phyloP scores from a whole-genome alignment of 37 sponge, comb jelly and placozoan species.

The Haliclona indistincta region DNA sequence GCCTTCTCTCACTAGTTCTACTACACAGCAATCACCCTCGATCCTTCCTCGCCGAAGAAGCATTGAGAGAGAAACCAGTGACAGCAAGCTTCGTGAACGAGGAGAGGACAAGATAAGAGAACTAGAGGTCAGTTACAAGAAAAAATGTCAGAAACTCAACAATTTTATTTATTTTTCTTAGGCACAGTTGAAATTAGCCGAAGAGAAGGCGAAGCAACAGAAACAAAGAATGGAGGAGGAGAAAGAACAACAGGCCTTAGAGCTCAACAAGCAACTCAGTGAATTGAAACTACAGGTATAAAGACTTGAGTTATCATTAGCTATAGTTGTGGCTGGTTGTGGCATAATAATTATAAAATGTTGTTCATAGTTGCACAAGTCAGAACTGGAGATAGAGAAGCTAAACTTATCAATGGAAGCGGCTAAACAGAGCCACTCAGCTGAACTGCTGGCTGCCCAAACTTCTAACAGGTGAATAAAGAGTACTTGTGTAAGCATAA shows the following conservation, averaged over 20 bases:
- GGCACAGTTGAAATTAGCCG: not conserved
- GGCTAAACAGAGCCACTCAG: slow-evolving; percentile 18
- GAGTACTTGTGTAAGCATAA: not conserved
- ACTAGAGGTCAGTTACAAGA: too few relatives aligned
- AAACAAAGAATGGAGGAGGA: slow-evolving; percentile 1
- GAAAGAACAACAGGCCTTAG: not conserved
- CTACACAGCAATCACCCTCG: too few relatives aligned
- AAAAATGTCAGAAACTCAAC: too few relatives aligned
- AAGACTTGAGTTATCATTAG: too few relatives aligned
- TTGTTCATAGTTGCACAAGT: slow-evolving; percentile 65
- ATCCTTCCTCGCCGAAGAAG: too few relatives aligned
- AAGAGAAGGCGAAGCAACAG: slow-evolving; percentile 9
- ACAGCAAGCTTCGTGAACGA: too few relatives aligned
- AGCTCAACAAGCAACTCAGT: slow-evolving; percentile 12
- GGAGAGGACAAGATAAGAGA: too few relatives aligned
- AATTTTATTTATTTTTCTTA: too few relatives aligned
- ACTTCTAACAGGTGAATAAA: slow-evolving; percentile 35
- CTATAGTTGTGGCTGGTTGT: too few relatives aligned
- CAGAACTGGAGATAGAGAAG: slow-evolving; percentile 56
- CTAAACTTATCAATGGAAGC: slow-evolving; percentile 34
- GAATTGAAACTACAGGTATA: slow-evolving; percentile 45
- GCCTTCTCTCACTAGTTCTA: too few relatives aligned
- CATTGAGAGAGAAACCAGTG: too few relatives aligned
- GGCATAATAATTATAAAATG: too few relatives aligned
- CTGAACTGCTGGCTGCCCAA: slow-evolving; percentile 57